Evolutionary conservation across 2,797 vertebrate species (phyloP), one percentile per base, ranked within the genome.

Genomic region (Odontamblyopus rebecca): DNA sequence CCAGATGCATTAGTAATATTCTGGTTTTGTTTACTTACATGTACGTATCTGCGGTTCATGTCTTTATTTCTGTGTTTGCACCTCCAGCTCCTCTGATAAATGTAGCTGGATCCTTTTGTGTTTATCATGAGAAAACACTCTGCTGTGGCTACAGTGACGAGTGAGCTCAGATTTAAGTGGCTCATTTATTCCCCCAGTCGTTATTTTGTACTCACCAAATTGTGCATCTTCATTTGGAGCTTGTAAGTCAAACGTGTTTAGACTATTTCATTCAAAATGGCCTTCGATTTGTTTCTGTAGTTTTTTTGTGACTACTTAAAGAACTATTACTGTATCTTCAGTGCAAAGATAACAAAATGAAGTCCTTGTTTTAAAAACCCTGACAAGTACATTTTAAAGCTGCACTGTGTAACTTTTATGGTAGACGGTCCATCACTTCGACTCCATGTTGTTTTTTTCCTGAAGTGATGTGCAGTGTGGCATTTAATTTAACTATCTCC

Each of bases 91-190:
- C 81, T 79, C 65, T 87, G 89, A 91, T 87, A 67, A 84, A 90
- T 90, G 85, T 77, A 70, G 83, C 70, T 5, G 69, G 27, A 64
- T 32, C 56, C 62, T 73, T 76, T 67, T 7, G 61, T 74, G 71
- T 78, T 89, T 80, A 85, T 86, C 60, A 70, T 86, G 84, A 65
- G 53, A 61, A 79, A 82, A 73, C 79, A 69, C 74, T 71, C 70
- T 53, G 71, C 79, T 81, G 50, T 12, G 61, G 59, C 78, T 44
- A 44, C 50, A 0, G 63, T 91, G 88, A 93, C 90, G 85, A 82
- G 93, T 93, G 90, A 85, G 88, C 69, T 72, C 76, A 86, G 78
- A 84, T 88, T 80, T 87, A 84, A 85, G 75, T 63, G 53, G 73
- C 73, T 82, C 70, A 19, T 86, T 79, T 7, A 51, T 71, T 82